Evolutionary conservation across 2,888 invertebrate species (phyloP).

Genomic region (Hypomecis atomaria): DNA sequence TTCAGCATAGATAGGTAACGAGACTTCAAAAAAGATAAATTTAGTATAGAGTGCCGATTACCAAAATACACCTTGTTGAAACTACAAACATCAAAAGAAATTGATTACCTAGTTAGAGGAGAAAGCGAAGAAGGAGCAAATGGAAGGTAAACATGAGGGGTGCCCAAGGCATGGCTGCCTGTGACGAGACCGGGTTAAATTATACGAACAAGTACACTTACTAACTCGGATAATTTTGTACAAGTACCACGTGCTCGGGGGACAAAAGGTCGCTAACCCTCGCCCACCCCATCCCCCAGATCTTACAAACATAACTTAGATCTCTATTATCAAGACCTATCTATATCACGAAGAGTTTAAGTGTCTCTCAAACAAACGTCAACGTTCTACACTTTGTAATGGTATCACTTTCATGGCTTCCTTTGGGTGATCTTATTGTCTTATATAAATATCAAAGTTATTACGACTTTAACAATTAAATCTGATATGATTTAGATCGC

Average conservation of each 20-base stretch:
- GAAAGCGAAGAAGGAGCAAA: slow-evolving; percentile 50
- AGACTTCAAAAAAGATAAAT: background rate
- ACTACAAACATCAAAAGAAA: slow-evolving; percentile 38
- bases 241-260: slow-evolving; percentile 57
- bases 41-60: background rate
- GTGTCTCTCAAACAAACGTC: slow-evolving; percentile 9
- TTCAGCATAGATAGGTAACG: no score
- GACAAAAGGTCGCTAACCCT: slow-evolving; percentile 55
- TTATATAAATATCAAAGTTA: background rate
- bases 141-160: slow-evolving; percentile 59
- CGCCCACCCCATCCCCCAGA: slow-evolving; percentile 52
- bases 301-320: slow-evolving; percentile 45
- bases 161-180: slow-evolving; percentile 37
- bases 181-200: slow-evolving; percentile 42
- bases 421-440: slow-evolving; percentile 1
- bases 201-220: slow-evolving; percentile 40
- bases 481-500: background rate
- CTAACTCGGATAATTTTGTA: slow-evolving; percentile 46
- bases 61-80: slow-evolving; percentile 1
- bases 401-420: slow-evolving; percentile 8
- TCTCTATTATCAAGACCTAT: slow-evolving; percentile 38
- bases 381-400: slow-evolving; percentile 4
- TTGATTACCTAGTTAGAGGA: slow-evolving; percentile 44
- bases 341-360: slow-evolving; percentile 13
- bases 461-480: background rate